Conservation (phyloP, 1,140 invertebrate species). For the Drosophila santomea region DNA sequence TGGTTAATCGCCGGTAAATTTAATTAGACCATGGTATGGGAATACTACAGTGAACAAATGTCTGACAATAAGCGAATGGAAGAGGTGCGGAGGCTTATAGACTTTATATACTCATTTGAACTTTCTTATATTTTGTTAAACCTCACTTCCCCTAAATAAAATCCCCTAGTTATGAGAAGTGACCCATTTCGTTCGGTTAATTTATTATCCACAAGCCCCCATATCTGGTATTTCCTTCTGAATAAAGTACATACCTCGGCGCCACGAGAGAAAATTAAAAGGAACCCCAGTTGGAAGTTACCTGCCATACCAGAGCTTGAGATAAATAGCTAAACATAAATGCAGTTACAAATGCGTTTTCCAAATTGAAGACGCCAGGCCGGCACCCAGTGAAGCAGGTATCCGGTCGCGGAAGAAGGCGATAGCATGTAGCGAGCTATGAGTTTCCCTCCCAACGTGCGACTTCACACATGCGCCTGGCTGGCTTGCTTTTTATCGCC, state of each 20-base stretch:
- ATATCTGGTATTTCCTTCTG: background rate
- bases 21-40: slow-evolving; percentile 77
- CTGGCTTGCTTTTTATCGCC: slow-evolving; percentile 70
- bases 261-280: slow-evolving; percentile 39
- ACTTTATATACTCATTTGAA: too few relatives aligned
- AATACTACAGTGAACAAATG: slow-evolving; percentile 80
- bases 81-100: background rate
- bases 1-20: slow-evolving; percentile 83
- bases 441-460: slow-evolving; percentile 37
- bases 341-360: slow-evolving; percentile 70
- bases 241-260: slow-evolving; percentile 22
- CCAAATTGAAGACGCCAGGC: slow-evolving; percentile 64
- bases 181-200: background rate
- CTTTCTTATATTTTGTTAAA: background rate
- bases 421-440: slow-evolving; percentile 57
- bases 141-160: too few relatives aligned
- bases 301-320: slow-evolving; percentile 56
- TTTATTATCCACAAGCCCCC: background rate
- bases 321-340: slow-evolving; percentile 70
- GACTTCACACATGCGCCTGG: slow-evolving; percentile 47
- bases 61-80: slow-evolving; percentile 53
- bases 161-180: background rate
- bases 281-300: slow-evolving; percentile 52
- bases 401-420: slow-evolving; percentile 4
- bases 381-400: background rate